Percentiles rank a stretch among this genome's conserved stretches.
These are phyloP conservation scores for Silurus glanis DNA, from an alignment of 2,113 vertebrate genomes.

Conservation along the genomic window DNA sequence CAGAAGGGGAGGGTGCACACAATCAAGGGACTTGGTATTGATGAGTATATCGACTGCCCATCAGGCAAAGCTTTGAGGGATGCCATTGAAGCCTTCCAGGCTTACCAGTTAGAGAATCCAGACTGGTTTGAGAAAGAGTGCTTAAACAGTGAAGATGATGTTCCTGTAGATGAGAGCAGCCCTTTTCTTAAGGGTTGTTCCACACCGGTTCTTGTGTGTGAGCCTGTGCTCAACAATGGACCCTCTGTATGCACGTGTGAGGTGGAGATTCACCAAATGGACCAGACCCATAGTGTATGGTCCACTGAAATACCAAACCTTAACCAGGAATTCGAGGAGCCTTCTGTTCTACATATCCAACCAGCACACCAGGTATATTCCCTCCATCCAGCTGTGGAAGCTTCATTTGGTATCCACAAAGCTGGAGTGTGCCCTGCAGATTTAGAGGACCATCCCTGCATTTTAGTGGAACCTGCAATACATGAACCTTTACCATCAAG, in stretches of 20 bases:
- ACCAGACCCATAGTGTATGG: slow-evolving; percentile 40
- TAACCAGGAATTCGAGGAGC: neutral
- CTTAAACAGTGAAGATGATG: slow-evolving; percentile 64
- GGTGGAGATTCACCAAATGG: slow-evolving; percentile 43
- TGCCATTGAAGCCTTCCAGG: slow-evolving; percentile 79
- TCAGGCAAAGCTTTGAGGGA: slow-evolving; percentile 77
- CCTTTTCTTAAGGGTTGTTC: slow-evolving; percentile 1
- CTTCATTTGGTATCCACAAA: slow-evolving; percentile 7
- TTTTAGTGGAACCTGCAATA: slow-evolving; percentile 53
- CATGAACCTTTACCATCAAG: slow-evolving; percentile 22
- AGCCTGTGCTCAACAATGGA: slow-evolving; percentile 65
- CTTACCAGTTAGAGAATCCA: slow-evolving; percentile 75
- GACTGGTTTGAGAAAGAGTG: slow-evolving; percentile 88
- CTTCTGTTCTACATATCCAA: slow-evolving; percentile 47
- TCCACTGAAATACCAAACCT: slow-evolving; percentile 59
- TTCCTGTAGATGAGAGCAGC: slow-evolving; percentile 37
- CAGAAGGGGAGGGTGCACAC: slow-evolving; percentile 79
- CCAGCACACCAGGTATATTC: neutral
- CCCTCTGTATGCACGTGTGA: slow-evolving; percentile 49
- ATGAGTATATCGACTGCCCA: slow-evolving; percentile 76
- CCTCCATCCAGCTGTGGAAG: neutral
- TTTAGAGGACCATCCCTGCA: slow-evolving; percentile 14
- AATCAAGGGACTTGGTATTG: slow-evolving; percentile 74
- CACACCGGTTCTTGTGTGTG: slow-evolving; percentile 53
- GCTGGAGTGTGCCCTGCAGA: slow-evolving; percentile 2